Conservation (phyloP, 2,797 vertebrate species). For the Sphenopsis melanotis region DNA sequence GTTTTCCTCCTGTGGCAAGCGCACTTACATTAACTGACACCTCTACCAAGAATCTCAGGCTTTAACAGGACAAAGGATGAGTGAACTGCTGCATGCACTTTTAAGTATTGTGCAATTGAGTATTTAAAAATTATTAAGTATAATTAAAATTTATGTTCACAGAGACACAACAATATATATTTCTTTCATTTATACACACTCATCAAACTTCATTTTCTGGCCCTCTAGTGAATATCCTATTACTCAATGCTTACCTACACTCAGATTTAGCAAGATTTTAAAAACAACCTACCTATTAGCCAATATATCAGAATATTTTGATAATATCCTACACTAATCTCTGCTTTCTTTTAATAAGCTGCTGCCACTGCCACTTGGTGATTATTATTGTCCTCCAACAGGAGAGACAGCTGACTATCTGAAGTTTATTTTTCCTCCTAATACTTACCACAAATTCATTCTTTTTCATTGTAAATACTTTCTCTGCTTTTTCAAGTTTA, state of each 20-base stretch:
- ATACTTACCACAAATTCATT: not conserved
- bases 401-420: not conserved
- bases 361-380: not conserved
- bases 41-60: not conserved
- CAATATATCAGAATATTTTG: not conserved
- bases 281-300: not conserved
- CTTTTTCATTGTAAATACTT: not conserved
- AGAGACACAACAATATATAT: not conserved
- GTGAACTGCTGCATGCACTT: not conserved
- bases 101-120: not conserved
- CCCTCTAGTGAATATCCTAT: not conserved
- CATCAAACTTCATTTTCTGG: not conserved
- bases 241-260: not conserved
- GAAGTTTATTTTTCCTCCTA: not conserved
- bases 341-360: not conserved
- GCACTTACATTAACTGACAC: not conserved
- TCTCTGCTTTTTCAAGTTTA: not conserved
- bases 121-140: not conserved
- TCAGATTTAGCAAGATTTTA: not conserved
- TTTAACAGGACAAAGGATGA: accelerated
- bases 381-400: not conserved
- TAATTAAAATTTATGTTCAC: not conserved
- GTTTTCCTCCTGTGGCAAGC: not conserved
- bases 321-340: not conserved
- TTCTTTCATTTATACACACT: not conserved